Evolutionary conservation across 2,797 vertebrate species (phyloP), one percentile per base, ranked within the genome.

Genomic region (Thunnus albacares): DNA sequence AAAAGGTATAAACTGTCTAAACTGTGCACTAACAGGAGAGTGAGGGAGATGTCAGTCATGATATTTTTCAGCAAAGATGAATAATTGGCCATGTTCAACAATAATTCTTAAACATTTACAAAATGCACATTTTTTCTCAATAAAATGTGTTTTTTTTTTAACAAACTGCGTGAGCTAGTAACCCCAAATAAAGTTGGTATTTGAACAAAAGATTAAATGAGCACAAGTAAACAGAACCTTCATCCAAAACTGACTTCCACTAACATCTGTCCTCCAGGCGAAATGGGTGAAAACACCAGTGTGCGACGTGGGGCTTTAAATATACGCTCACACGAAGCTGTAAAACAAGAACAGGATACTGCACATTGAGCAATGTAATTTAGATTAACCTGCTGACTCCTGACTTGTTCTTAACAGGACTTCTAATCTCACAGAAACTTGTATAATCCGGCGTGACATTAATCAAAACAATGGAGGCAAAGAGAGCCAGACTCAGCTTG

Each of bases 381-480:
- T 43, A 75, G 59, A 78, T 80, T 58, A 82, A 58, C 20, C 58
- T 43, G 63, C 56, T 49, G 62, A 78, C 62, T 80, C 35, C 53
- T 65, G 52, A 84, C 72, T 51, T 69, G 67, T 33, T 58, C 28
- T 17, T 5, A 49, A 71, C 60, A 71, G 17, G 65, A 74, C 52
- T 52, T 73, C 41, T 79, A 75, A 83, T 82, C 82, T 87, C 75
- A 65, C 12, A 3, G 35, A 72, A 68, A 75, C 58, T 24, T 47
- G 67, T 18, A 58, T 72, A 71, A 87, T 82, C 77, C 6, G 6
- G 70, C 17, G 49, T 65, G 77, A 85, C 71, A 72, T 62, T 78
- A 62, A 85, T 80, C 75, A 76, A 76, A 82, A 72, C 86, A 80
- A 80, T 6, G 17, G 63, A 35, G 79, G 58, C 72, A 62, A 59